These are phyloP conservation scores for Actinia tenebrosa DNA, from an alignment of 64 coral and sea anemone species.

Conservation along the genomic window DNA sequence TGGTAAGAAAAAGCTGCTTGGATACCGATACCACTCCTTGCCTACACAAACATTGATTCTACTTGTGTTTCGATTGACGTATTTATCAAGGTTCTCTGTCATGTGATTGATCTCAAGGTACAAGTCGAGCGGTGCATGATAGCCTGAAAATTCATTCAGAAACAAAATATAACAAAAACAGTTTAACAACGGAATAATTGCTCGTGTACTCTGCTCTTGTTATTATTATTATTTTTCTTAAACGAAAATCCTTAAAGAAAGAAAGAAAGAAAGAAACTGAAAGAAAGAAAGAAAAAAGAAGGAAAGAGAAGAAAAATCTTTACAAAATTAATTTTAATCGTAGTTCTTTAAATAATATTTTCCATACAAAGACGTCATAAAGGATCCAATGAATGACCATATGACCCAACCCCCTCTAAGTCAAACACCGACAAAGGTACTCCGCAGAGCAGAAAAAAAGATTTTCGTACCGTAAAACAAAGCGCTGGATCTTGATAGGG, in stretches of 20 bases:
- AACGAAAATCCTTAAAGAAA: no score
- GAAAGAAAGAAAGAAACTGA: no score
- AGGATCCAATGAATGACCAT: no score
- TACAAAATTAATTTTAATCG: no score
- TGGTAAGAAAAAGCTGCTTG: conserved; percentile 93
- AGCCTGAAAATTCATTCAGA: conserved; percentile 40
- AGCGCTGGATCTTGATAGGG: conserved; percentile 85
- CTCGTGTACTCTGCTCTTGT: no score
- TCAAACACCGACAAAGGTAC: no score
- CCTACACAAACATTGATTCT: conserved; percentile 87
- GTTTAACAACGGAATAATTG: neutral
- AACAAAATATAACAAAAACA: neutral
- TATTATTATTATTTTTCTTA: no score
- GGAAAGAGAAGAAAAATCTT: no score
- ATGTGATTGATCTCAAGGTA: conserved; percentile 87
- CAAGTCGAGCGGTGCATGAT: conserved; percentile 89
- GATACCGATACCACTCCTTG: conserved; percentile 95
- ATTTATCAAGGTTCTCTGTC: conserved; percentile 38
- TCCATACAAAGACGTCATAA: no score
- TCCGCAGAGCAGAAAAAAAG: neutral
- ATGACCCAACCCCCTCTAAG: no score
- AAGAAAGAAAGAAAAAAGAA: no score
- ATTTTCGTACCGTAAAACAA: conserved; percentile 66
- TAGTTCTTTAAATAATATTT: no score
- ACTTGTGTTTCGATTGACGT: conserved; percentile 15